A percentile compares a stretch with the other conserved stretches of the same genome.
Conservation (phyloP, 2,797 vertebrate genomes). For the Steatocranus sp. region DNA sequence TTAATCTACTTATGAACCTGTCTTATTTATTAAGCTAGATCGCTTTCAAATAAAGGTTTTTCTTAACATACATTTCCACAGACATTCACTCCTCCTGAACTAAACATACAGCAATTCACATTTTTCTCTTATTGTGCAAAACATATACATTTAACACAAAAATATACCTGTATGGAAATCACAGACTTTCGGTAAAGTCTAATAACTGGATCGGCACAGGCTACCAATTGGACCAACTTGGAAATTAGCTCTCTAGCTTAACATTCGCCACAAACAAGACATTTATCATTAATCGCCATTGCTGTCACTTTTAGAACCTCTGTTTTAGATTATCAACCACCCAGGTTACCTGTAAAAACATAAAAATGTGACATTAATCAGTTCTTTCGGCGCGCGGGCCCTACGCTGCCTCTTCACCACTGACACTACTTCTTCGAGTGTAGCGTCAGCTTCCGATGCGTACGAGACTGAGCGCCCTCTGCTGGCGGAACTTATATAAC, state of each 20-base stretch:
- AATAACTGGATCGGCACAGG: background rate
- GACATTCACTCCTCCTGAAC: background rate
- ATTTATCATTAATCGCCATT: accelerated
- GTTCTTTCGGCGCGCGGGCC: accelerated
- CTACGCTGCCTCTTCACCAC: accelerated
- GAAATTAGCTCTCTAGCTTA: background rate
- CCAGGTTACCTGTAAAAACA: background rate
- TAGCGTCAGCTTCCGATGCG: background rate
- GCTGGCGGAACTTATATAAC: accelerated
- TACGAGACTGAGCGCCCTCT: background rate
- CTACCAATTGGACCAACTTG: accelerated
- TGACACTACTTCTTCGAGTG: background rate
- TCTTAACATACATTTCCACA: background rate
- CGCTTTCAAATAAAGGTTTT: background rate
- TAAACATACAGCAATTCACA: accelerated
- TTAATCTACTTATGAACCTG: accelerated
- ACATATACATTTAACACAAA: background rate
- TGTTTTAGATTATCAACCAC: background rate
- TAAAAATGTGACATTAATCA: background rate
- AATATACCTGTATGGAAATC: background rate
- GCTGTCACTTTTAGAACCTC: accelerated
- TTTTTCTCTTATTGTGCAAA: background rate
- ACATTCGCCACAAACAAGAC: background rate
- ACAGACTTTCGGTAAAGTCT: background rate
- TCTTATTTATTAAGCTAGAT: background rate